Evolutionary conservation across 1,140 invertebrate species (phyloP).

Genomic region (Neuroterus valhalla): DNA sequence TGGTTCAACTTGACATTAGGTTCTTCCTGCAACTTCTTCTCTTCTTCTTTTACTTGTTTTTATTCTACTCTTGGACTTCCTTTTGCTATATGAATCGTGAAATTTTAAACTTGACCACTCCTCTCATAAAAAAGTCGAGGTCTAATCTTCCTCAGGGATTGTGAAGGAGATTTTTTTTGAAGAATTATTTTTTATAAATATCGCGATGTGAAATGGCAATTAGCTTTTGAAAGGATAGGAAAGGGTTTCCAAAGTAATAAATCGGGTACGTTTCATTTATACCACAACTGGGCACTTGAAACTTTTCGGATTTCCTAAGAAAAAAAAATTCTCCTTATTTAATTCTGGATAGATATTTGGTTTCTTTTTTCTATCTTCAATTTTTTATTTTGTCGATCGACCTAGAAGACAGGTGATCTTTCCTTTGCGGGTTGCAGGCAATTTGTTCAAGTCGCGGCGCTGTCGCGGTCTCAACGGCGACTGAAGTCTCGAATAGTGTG

Average conservation of each 20-base stretch:
- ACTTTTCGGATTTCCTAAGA: not conserved
- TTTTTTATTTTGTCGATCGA: not conserved
- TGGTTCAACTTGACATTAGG: not conserved
- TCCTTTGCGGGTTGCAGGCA: not conserved
- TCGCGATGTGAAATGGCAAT: no score
- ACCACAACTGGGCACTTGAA: not conserved
- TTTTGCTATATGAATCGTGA: not conserved
- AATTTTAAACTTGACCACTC: not conserved
- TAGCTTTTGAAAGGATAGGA: no score
- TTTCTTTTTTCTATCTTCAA: not conserved
- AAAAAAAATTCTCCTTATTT: not conserved
- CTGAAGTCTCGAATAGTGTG: conserved; percentile 67
- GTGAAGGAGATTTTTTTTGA: no score
- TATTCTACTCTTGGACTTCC: not conserved
- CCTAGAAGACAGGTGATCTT: not conserved
- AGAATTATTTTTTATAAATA: no score
- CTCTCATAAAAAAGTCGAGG: not conserved
- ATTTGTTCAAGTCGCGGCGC: conserved; percentile 65
- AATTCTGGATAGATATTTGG: not conserved
- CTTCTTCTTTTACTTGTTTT: not conserved
- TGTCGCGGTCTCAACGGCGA: conserved; percentile 73
- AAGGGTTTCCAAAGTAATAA: not conserved
- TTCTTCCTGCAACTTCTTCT: not conserved
- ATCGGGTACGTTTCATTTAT: not conserved
- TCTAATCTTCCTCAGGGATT: no score